Evolutionary conservation across 2,797 vertebrate genomes (phyloP), one percentile per base, ranked within the genome.

Genomic region (Poecilia gillii): DNA sequence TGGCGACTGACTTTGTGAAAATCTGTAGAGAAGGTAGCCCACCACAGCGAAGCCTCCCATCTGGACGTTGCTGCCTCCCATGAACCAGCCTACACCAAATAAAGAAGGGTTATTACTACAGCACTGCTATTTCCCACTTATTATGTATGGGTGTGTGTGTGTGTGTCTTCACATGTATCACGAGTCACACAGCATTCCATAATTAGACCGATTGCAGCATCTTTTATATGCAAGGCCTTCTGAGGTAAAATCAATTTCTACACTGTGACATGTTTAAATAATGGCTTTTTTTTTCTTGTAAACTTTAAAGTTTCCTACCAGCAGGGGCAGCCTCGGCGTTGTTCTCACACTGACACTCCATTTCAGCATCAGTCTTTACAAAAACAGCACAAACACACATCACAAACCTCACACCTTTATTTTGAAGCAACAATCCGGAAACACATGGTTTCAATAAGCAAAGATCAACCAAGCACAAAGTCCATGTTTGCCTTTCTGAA

Each of bases 1-100:
- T 28, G 72, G 25, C 45, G 73, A 93, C 92, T 90, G 81, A 96
- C 95, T 94, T 83, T 96, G 94, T 72, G 93, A 94, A 79, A 94
- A 93, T 76, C 90, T 93, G 93, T 94, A 96, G 80, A 95, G 89
- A 8, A 95, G 77, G 83, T 91, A 95, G 2, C 94, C 93, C 71
- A 92, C 90, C 55, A 95, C 81, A 12, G 94, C 90, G 6, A 91
- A 89, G 3, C 80, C 72, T 79, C 93, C 94, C 71, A 93, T 95
- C 84, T 92, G 91, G 73, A 89, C 6, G 18, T 76, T 93, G 85
- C 76, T 92, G 84, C 82, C 64, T 68, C 47, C 78, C 81, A 88
- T 62, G 93, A 93, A 93, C 77, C 87, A 84, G 73, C 85, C 94
- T 95, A 11, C 51, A 87, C 45, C 87, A 36, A 73, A 75, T 79